Evolutionary conservation across 2,797 vertebrate species (phyloP), one percentile per base, ranked within the genome.

Genomic region (Varecia variegata): DNA sequence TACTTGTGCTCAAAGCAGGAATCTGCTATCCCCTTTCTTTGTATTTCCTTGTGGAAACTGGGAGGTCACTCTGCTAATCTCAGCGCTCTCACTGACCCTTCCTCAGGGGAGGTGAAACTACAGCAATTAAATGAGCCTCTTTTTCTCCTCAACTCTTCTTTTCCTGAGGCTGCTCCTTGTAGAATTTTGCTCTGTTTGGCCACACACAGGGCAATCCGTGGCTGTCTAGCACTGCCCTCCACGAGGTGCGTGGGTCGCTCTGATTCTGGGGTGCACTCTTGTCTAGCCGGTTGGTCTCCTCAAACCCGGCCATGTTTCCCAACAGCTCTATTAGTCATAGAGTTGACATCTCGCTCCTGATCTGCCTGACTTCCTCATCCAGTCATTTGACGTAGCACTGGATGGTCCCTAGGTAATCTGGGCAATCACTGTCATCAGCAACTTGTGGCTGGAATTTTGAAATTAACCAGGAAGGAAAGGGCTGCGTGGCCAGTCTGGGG

Each of bases 181-280:
- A 71, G 62, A 60, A 74, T 32, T 86, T 40, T 65, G 32, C 20
- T 62, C 30, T 60, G 35, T 70, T 38, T 14, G 12, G 14, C n/a
- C 52, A 54, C 25, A 38, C 30, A 50, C 0, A 1, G 62, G 85
- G 18, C 11, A 35, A 23, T 95, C 15, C 20, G 17, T 3, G 18
- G 3, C 9, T 13, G 2, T 15, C 15, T 0, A 38, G 35, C 3
- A 17, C 38, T 45, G 52, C 38, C 12, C 38, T n/a, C 62, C 32
- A n/a, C 0, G 17, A 65, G 32, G 15, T 9, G 32, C 7, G 3
- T 1, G 20, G 43, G 21, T 7, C 3, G 1, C 2, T 32, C n/a
- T 67, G 9, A 43, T 50, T 32, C 4, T 3, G 30, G 45, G 73
- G 18, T 82, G 17, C 17, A 32, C 25, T 82, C 20, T 43, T 21